Conservation (phyloP, 2,888 invertebrate species). For the Colostygia pectinataria region DNA sequence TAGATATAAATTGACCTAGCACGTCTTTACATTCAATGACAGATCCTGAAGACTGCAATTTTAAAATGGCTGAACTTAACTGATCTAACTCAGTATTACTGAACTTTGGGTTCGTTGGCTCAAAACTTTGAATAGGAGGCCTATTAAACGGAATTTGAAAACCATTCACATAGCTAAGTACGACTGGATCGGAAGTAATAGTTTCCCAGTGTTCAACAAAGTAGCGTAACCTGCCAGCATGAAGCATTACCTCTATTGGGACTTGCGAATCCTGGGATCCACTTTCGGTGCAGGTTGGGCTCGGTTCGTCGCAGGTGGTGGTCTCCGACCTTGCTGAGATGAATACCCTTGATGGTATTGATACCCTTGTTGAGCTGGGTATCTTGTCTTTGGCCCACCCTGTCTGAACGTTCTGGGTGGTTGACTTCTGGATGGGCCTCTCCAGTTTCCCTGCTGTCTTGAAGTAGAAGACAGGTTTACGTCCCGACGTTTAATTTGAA, state of each 20-base stretch:
- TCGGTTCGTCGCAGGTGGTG: too few species aligned
- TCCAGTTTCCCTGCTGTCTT: constrained; percentile 1
- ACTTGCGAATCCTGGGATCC: neutral
- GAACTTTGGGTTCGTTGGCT: neutral
- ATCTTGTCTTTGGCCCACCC: too few species aligned
- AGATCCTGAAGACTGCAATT: too few species aligned
- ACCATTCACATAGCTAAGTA: neutral
- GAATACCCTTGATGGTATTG: too few species aligned
- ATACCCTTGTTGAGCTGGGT: too few species aligned
- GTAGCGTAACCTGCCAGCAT: neutral
- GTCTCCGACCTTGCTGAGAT: too few species aligned
- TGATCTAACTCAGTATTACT: neutral
- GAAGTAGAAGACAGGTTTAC: too few species aligned
- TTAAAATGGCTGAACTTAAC: too few species aligned
- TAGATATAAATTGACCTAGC: too few species aligned
- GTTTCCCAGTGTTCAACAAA: neutral
- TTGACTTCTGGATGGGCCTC: neutral
- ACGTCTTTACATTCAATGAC: neutral
- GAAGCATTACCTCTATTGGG: neutral
- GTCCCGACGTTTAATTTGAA: neutral
- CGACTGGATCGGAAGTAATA: neutral
- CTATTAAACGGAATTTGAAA: neutral
- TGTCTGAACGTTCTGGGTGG: too few species aligned
- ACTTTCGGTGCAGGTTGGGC: neutral
- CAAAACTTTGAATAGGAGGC: neutral